Base-by-base conservation (phyloP, 1,140 invertebrate genomes). In the Uloborus diversus region DNA sequence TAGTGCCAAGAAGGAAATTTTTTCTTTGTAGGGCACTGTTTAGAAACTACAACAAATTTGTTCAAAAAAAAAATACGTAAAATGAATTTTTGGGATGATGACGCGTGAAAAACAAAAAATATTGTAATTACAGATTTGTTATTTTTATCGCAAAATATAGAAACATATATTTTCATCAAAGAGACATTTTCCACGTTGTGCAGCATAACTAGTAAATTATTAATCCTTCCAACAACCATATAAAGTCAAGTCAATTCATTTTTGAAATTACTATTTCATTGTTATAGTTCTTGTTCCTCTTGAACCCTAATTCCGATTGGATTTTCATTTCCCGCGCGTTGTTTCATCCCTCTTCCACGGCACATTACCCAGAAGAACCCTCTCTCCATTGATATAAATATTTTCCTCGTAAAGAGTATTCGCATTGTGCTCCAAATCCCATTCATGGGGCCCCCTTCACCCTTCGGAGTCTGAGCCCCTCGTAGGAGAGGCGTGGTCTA, bases 351-450 rank as follows among this genome's bases (percentile, higher is more conserved):
- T 47, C 17, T 9, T 9, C 37, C 9, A 17, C 37, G 17, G 37
- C 17, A 17, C 17, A 9, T 47, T 9, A 25, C 9, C 13, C 11
- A 57, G 62, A 5, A 37, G 17, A 42, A 66, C 2, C 17, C 2
- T 17, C 42, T 51, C 65, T 32, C 62, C 65, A 68, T 68, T 68
- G 14, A 64, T n/a, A 42, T 35, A 64, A 64, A 64, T 42, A 68
- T 53, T 68, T 53, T 9, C 35, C 65, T 53, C 42, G 42, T 68
- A 49, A 49, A 68, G 53, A 17, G 17, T 42, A 47, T n/a, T 13
- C 23, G 59, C 14, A 33, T 3, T 25, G 17, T 32, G 30, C 35
- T 47, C 27, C 65, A 5, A n/a, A 14, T 14, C 17, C 47, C 65
- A 51, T 53, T 49, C 65, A 3, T 25, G 53, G 30, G 20, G 23